A percentile compares a stretch with the other conserved stretches of the same genome.
These are phyloP conservation scores for Squalus acanthias DNA, from an alignment of 2,797 vertebrate species.

Conservation along the genomic window DNA sequence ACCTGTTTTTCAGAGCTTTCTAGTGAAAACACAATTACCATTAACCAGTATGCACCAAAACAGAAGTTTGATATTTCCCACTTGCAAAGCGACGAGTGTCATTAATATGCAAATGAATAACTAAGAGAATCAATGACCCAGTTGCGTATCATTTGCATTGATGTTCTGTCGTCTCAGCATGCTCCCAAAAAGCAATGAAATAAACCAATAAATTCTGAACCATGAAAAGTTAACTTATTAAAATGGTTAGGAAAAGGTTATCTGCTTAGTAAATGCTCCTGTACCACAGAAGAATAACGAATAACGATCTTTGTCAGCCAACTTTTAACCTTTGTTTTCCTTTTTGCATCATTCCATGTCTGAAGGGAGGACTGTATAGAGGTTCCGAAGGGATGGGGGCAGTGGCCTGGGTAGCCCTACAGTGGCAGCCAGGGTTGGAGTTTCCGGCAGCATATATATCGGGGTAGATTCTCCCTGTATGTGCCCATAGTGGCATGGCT, in stretches of 20 bases:
- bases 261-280: background rate
- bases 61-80: conserved; percentile 21
- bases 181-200: conserved; percentile 26
- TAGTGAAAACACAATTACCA: conserved; percentile 23
- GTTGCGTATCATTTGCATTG: conserved; percentile 10
- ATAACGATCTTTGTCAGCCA: background rate
- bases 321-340: background rate
- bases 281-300: background rate
- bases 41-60: conserved; percentile 15
- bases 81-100: conserved; percentile 17
- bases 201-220: conserved; percentile 21
- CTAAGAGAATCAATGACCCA: conserved; percentile 35
- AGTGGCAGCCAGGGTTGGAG: too few species aligned
- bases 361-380: background rate
- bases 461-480: background rate
- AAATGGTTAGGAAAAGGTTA: background rate
- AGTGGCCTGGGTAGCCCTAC: background rate
- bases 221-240: conserved; percentile 13
- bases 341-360: background rate
- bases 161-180: conserved; percentile 23
- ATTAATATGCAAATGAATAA: conserved; percentile 32
- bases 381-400: background rate
- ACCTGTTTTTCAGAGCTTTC: background rate
- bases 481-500: background rate
- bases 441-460: too few species aligned